Evolutionary conservation across 2,888 invertebrate genomes (phyloP).

Genomic region (Microctonus hyperodae): DNA sequence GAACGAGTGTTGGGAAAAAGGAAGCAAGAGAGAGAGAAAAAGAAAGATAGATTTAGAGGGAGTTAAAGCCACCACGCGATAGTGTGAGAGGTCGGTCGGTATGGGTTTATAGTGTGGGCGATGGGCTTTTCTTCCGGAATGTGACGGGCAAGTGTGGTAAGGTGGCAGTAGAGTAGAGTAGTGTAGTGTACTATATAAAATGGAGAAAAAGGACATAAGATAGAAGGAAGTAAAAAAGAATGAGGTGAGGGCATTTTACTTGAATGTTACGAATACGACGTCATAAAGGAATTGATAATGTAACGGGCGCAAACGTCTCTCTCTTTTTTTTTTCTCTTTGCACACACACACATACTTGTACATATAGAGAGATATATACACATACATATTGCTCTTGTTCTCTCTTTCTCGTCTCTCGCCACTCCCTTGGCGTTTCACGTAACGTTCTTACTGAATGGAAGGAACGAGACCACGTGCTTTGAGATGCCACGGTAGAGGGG

Average conservation of each 20-base stretch:
- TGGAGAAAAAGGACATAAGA: conserved; percentile 27
- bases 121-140: conserved; percentile 7
- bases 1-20: conserved; percentile 27
- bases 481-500: not conserved
- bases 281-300: conserved; percentile 63
- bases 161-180: conserved; percentile 22
- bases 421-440: conserved; percentile 39
- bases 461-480: conserved; percentile 43
- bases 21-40: conserved; percentile 26
- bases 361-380: no score
- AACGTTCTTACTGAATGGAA: conserved; percentile 59
- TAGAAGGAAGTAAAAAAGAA: conserved; percentile 32
- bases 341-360: no score
- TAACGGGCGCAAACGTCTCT: conserved; percentile 54
- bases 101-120: conserved; percentile 6
- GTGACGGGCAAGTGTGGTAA: conserved; percentile 9
- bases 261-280: conserved; percentile 60
- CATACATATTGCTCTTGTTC: conserved; percentile 43
- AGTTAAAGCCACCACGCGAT: conserved; percentile 18
- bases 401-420: conserved; percentile 37
- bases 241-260: conserved; percentile 37
- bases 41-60: conserved; percentile 17
- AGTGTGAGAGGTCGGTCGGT: not conserved
- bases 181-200: conserved; percentile 1
- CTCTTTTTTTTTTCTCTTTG: conserved; percentile 35